Base-by-base conservation (phyloP, 2,113 vertebrate genomes). In the Narcine bancroftii region DNA sequence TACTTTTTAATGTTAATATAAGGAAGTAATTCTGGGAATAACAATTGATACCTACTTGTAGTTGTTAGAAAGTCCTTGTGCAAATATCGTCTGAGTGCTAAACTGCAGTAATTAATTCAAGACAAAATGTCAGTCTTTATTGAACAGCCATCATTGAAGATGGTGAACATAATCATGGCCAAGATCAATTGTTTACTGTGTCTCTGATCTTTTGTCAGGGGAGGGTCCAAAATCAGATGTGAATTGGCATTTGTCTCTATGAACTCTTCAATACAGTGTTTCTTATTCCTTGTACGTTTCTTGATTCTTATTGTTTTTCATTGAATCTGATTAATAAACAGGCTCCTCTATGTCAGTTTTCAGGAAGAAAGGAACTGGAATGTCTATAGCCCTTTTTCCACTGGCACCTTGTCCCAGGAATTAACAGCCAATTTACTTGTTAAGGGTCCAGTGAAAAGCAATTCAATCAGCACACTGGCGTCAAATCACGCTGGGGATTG, bases 301-400 rank as follows among this genome's bases (percentile, higher is more conserved):
- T 36, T 87, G 60, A 60, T 36, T 87, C 53, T 24, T n/a, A 87
- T 21, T 87, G 15, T n/a, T 60, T 60, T 87, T 63, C 53, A 60
- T 87, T 87, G 60, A 87, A 39, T 60, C 81, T 87, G 36, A 60
- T 85, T 36, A 50, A 60, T n/a, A 56, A 85, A 53, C 81, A 13
- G 56, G 3, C 50, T 56, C 53, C 17, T 29, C 3, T 33, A 85
- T 53, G 29, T 85, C 50, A 36, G 1, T 21, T 29, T 85, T 56
- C 53, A 15, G 53, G 13, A n/a, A 33, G 56, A 19, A 56, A 36
- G 81, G 81, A 60, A 85, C 29, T 36, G 53, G 56, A 85, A 21
- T 60, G 81, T 19, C 81, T n/a, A n/a, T n/a, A n/a, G n/a, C n/a
- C n/a, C n/a, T n/a, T n/a, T n/a, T n/a, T n/a, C n/a, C n/a, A n/a